phyloP scores from a whole-genome alignment of 2,888 invertebrate genomes.

The Melinopterus prodromus region DNA sequence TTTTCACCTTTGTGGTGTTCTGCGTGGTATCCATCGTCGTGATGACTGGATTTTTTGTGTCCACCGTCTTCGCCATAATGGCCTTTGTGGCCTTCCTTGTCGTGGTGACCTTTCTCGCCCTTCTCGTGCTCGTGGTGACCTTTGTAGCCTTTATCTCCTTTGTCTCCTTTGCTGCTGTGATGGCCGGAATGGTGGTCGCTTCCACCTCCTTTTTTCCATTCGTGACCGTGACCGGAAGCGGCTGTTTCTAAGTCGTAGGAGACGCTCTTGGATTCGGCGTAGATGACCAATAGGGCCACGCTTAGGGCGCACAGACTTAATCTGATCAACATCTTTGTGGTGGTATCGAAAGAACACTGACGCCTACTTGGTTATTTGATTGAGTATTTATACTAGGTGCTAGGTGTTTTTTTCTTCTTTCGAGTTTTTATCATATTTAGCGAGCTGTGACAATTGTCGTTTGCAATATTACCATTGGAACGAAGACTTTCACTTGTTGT shows the following conservation, averaged over 20 bases:
- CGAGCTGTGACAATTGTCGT: slow-evolving; percentile 9
- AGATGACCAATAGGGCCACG: slow-evolving; percentile 15
- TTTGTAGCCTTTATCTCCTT: slow-evolving; percentile 60
- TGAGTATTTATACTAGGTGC: slow-evolving; percentile 17
- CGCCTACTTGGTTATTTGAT: neutral
- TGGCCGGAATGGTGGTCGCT: slow-evolving; percentile 66
- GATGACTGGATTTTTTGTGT: slow-evolving; percentile 68
- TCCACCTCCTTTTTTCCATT: slow-evolving; percentile 64
- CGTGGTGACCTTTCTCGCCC: slow-evolving; percentile 72
- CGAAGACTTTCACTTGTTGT: neutral
- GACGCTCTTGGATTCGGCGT: slow-evolving; percentile 34
- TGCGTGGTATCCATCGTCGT: slow-evolving; percentile 71
- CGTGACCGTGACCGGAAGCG: slow-evolving; percentile 58
- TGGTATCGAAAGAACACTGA: slow-evolving; percentile 17
- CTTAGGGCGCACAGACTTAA: slow-evolving; percentile 17
- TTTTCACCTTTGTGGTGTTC: slow-evolving; percentile 73
- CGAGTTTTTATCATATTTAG: slow-evolving; percentile 15
- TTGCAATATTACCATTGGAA: neutral
- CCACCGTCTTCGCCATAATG: slow-evolving; percentile 72
- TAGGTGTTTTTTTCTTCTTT: neutral
- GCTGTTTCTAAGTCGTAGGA: slow-evolving; percentile 44
- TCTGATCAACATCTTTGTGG: slow-evolving; percentile 4
- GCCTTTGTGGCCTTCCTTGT: slow-evolving; percentile 71
- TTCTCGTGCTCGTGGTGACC: slow-evolving; percentile 71
- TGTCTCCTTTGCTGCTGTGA: slow-evolving; percentile 63